Evolutionary conservation across 2,888 invertebrate genomes (phyloP).

Genomic region (Thyatira batis): DNA sequence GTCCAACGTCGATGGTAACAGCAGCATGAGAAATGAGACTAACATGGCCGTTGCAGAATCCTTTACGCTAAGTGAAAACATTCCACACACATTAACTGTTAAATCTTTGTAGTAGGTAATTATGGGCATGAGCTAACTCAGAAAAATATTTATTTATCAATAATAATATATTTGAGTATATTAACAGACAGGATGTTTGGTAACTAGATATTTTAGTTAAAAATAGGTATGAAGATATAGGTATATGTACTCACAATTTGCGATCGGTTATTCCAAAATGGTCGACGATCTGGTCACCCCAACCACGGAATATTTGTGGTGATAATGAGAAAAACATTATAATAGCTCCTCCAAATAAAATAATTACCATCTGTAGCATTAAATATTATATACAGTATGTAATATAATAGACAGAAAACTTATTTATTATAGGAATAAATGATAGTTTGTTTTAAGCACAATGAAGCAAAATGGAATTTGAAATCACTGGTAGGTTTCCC

Average conservation of each 20-base stretch:
- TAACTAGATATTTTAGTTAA: not conserved
- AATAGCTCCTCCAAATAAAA: conserved; percentile 61
- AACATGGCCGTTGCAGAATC: conserved; percentile 58
- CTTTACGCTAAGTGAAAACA: conserved; percentile 46
- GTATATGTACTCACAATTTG: conserved; percentile 44
- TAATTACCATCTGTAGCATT: conserved; percentile 56
- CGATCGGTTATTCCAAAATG: conserved; percentile 20
- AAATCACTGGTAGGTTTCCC: too few species aligned
- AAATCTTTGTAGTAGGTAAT: too few species aligned
- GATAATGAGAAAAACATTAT: conserved; percentile 62
- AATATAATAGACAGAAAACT: too few species aligned
- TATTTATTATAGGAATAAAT: too few species aligned
- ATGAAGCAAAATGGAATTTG: too few species aligned
- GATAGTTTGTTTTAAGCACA: too few species aligned
- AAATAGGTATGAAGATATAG: not conserved
- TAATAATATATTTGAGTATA: not conserved
- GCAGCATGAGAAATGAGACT: conserved; percentile 49
- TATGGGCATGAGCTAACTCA: too few species aligned
- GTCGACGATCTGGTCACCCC: conserved; percentile 49
- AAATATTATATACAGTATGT: not conserved
- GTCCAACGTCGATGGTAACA: conserved; percentile 43
- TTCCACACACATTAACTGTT: not conserved
- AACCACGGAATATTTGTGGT: conserved; percentile 66
- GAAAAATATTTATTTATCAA: not conserved
- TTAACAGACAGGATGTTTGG: not conserved